Percentiles rank a stretch among this genome's conserved stretches.
Conservation (phyloP, 1,140 invertebrate genomes). For the Calephelis nemesis region DNA sequence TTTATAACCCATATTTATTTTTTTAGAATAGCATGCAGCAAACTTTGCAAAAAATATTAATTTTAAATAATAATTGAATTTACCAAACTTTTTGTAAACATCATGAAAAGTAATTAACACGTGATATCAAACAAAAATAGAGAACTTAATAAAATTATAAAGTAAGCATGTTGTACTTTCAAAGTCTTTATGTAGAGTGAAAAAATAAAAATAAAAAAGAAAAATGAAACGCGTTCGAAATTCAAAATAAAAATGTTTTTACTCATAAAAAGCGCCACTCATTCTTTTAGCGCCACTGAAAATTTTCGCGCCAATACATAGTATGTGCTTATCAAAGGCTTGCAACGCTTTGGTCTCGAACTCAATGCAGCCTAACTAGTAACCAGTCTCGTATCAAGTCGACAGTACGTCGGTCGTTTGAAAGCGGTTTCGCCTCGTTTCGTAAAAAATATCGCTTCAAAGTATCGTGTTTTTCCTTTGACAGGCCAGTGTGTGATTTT, state of each 20-base stretch:
- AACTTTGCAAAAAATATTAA: too few relatives aligned
- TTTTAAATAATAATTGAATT: too few relatives aligned
- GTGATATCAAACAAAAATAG: too few relatives aligned
- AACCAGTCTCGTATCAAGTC: conserved; percentile 11
- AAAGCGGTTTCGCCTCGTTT: conserved; percentile 16
- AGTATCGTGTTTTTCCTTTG: conserved; percentile 16
- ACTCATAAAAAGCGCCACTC: background rate
- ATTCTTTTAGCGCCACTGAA: conserved; percentile 5
- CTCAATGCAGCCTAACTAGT: background rate
- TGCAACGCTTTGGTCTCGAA: conserved; percentile 6
- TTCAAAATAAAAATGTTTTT: background rate
- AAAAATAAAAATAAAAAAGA: background rate
- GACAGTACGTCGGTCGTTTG: conserved; percentile 10
- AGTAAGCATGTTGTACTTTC: too few relatives aligned
- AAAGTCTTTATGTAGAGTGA: too few relatives aligned
- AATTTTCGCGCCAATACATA: conserved; percentile 11
- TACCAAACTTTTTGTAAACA: too few relatives aligned
- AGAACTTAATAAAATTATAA: too few relatives aligned
- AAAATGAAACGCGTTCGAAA: background rate
- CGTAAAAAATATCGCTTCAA: conserved; percentile 15
- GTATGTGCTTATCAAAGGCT: conserved; percentile 13
- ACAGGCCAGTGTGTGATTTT: conserved; percentile 13
- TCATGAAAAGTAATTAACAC: too few relatives aligned
- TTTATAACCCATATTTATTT: too few relatives aligned
- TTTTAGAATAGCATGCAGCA: too few relatives aligned